Base-by-base conservation (phyloP, 2,113 vertebrate genomes). In the Podarcis raffonei region DNA sequence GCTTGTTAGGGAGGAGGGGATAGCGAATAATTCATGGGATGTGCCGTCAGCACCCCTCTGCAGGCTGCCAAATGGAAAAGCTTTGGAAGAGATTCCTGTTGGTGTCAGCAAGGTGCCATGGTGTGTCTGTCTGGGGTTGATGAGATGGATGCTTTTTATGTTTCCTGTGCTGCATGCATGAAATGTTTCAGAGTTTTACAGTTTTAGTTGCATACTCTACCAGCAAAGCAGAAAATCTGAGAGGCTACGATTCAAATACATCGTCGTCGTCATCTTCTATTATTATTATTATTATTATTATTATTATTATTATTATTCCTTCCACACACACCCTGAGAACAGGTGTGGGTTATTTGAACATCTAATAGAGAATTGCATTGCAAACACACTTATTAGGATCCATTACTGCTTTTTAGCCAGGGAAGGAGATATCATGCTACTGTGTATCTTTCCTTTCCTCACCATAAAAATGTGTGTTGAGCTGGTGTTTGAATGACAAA, bases 11-110 rank as follows among this genome's bases (percentile, higher is more conserved):
- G 59, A 80, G 37, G 94, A 96, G 32, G 35, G 37, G 71, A 69
- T 82, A 81, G 85, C 93, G 87, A 95, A 95, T 94, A 90, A 93
- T 94, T 95, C 83, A 91, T 90, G 86, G 90, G 48, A 4, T 89
- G 35, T 84, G 92, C 89, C 76, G 91, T 39, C 81, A 91, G 20
- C 75, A 35, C 23, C 37, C 66, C 18, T 74, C 82, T 89, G 22
- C 27, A 11, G 80, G 84, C 22, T 57, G 89, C 92, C 86, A 90
- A 35, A 27, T 89, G 59, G 84, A 62, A 39, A 87, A 82, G 32
- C 32, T 89, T 92, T 12, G 86, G 81, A 88, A 91, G 53, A 27
- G 22, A 69, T 13, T 87, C 77, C 23, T 23, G 0, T 69, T 87
- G 2, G 18, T 18, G 89, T 62, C 16, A 39, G 89, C 75, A 81